Evolutionary conservation across 1,140 invertebrate genomes (phyloP), one percentile per base, ranked within the genome.

Genomic region (Pectinophora gossypiella): DNA sequence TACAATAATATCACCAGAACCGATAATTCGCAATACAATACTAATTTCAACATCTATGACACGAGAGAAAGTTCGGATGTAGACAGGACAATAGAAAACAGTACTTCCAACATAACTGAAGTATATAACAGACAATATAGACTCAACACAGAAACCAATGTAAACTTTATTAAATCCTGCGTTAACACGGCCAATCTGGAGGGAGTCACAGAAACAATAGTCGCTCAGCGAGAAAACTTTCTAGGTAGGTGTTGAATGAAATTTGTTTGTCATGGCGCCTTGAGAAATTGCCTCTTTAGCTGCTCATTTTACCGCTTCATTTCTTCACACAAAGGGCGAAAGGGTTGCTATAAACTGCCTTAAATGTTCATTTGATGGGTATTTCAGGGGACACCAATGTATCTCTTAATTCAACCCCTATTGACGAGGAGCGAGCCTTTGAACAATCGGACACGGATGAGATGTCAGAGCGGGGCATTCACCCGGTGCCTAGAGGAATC

Each of bases 401-500:
- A 42, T 72, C 66, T 47, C 53, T 64, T 32, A 65, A 68, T 38
- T 51, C 55, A 50, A 67, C 72, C 12, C 67, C 72, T 32, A 42
- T 67, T 56, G 73, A 84, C 51, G 85, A 85, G 35, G 80, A 83
- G 52, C 60, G 54, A 51, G 61, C 71, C 20, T 83, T 86, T 57
- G 78, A 79, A 27, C 66, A 74, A 51, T 82, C 85, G n/a, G 79
- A 84, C 52, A 75, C 83, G 52, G 81, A 87, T 79, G 85, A 88
- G 54, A 87, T 87, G 72, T 88, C 76, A 61, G 76, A 85, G 56
- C 81, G 85, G 51, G 72, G 64, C 50, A 46, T 72, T 32, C 76
- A 77, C 56, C 64, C 68, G 42, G 67, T 87, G 45, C 85, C 88
- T n/a, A 88, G 92, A 56, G 92, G 93, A 38, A 94, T 94, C 52